A percentile compares a stretch with the other conserved stretches of the same genome.
phyloP scores from a whole-genome alignment of 2,797 vertebrate species.

The Pipistrellus kuhlii region DNA sequence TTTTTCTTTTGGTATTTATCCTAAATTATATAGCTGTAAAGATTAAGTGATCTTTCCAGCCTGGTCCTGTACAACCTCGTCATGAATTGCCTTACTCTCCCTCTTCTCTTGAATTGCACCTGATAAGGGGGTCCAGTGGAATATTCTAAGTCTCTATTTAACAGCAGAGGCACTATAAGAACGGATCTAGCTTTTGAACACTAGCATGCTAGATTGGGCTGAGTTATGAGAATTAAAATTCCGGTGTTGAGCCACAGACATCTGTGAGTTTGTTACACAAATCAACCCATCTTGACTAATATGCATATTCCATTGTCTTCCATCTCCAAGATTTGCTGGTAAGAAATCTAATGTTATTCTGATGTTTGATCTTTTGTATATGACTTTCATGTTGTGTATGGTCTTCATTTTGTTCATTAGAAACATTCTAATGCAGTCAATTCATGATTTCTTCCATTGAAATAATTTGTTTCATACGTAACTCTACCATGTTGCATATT shows the following conservation, averaged over 20 bases:
- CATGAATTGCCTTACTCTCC: not conserved
- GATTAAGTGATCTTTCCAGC: not conserved
- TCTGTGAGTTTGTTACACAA: not conserved
- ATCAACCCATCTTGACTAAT: not conserved
- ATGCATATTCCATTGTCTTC: not conserved
- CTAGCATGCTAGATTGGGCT: not conserved
- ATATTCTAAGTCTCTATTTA: not conserved
- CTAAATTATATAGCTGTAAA: not conserved
- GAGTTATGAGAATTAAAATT: not conserved
- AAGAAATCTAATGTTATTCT: not conserved
- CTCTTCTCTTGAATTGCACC: not conserved
- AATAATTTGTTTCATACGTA: conserved; percentile 1
- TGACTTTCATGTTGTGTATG: not conserved
- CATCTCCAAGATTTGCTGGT: not conserved
- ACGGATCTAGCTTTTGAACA: not conserved
- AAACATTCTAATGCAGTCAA: not conserved
- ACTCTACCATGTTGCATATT: not conserved
- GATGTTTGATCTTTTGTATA: not conserved
- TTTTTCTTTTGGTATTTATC: conserved; percentile 24
- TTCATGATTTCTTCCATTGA: not conserved
- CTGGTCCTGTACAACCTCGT: not conserved
- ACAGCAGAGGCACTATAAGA: not conserved
- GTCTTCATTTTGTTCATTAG: not conserved
- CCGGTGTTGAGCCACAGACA: not conserved
- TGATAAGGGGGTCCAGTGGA: rapidly evolving